Evolutionary conservation across 2,888 invertebrate species (phyloP).

Genomic region (Zaprionus lineosus): DNA sequence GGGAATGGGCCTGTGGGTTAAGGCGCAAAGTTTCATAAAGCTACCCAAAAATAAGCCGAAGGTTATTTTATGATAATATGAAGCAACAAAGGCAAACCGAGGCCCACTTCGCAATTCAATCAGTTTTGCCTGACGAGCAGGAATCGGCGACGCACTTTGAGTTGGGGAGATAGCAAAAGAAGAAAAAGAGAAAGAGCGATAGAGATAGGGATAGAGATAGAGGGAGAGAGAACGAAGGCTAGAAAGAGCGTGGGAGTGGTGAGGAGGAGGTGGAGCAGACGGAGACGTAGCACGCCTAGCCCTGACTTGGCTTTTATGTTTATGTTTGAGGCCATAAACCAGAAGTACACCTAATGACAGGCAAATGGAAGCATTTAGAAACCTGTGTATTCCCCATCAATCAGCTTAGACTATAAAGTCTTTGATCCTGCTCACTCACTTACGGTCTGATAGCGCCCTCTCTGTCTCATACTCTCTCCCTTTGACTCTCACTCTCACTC

Average conservation of each 20-base stretch:
- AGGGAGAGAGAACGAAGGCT: too few relatives aligned
- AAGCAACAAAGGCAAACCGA: conserved; percentile 8
- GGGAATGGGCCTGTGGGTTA: background rate
- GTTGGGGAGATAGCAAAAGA: too few relatives aligned
- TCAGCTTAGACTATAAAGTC: conserved; percentile 30
- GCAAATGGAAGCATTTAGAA: conserved; percentile 32
- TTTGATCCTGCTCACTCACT: conserved; percentile 21
- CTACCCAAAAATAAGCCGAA: conserved; percentile 58
- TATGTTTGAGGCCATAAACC: conserved; percentile 35
- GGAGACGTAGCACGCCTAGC: conserved; percentile 10
- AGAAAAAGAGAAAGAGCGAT: too few relatives aligned
- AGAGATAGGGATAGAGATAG: too few relatives aligned
- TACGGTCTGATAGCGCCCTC: too few relatives aligned
- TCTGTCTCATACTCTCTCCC: background rate
- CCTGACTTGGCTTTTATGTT: conserved; percentile 15
- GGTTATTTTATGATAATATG: conserved; percentile 52
- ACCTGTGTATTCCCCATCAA: conserved; percentile 16
- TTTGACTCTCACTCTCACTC: background rate
- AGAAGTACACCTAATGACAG: conserved; percentile 30
- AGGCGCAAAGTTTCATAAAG: conserved; percentile 28
- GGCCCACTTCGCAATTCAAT: conserved; percentile 44
- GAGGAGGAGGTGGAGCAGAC: background rate
- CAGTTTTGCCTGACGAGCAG: conserved; percentile 14
- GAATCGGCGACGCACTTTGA: too few relatives aligned
- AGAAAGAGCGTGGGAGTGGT: too few relatives aligned